Conservation (phyloP, 2,797 vertebrate species). For the Protosalanx chinensis region DNA sequence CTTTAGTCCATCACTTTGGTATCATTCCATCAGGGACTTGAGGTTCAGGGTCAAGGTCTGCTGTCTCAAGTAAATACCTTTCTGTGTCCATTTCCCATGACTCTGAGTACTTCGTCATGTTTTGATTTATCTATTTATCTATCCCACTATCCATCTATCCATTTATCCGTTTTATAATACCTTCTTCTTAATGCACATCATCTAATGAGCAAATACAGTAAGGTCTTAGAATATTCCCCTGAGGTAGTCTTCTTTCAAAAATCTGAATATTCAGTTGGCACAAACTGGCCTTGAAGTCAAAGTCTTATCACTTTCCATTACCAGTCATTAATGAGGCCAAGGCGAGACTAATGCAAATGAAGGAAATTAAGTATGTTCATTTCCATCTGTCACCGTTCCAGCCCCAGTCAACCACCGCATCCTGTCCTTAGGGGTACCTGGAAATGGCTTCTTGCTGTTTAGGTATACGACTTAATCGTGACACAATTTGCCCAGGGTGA, state of each 20-base stretch:
- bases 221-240: constrained; percentile 11
- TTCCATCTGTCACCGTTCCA: constrained; percentile 23
- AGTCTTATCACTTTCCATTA: constrained; percentile 25
- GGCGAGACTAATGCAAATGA: constrained; percentile 30
- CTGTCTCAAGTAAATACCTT: constrained; percentile 24
- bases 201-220: constrained; percentile 16
- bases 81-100: constrained; percentile 11
- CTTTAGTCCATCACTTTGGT: constrained; percentile 22
- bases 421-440: constrained; percentile 31
- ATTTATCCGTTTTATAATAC: background rate
- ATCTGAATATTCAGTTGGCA: constrained; percentile 18
- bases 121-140: too few species aligned
- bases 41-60: constrained; percentile 13
- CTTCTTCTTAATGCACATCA: background rate
- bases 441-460: constrained; percentile 29
- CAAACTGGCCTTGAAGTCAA: constrained; percentile 15
- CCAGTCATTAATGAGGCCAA: constrained; percentile 18
- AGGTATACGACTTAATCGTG: constrained; percentile 21
- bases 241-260: constrained; percentile 6
- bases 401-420: background rate
- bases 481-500: constrained; percentile 34
- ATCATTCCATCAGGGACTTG: constrained; percentile 11
- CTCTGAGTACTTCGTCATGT: background rate
- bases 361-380: constrained; percentile 26
- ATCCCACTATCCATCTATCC: background rate